Evolutionary conservation across 2,113 vertebrate species (phyloP).

Genomic region (Hemibagrus wyckioides): DNA sequence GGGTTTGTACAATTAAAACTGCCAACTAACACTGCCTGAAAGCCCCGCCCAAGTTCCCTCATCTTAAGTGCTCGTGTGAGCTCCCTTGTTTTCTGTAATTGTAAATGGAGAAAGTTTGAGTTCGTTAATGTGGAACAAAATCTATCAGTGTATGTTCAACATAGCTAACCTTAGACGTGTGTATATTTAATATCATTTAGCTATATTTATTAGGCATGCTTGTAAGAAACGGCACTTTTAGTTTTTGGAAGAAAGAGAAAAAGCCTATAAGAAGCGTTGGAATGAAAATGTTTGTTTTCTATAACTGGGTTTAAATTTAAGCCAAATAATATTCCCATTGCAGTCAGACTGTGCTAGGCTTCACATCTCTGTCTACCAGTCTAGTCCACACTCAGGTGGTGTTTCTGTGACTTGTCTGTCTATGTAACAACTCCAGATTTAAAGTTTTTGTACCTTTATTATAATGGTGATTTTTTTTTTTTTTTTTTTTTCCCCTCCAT

Average conservation of each 20-base stretch:
- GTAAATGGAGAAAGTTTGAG: neutral
- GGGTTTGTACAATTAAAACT: neutral
- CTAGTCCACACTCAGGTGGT: neutral
- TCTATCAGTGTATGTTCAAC: neutral
- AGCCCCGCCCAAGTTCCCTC: neutral
- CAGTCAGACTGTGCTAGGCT: neutral
- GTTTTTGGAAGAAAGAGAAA: neutral
- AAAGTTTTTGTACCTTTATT: neutral
- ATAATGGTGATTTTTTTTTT: neutral
- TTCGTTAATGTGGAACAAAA: neutral
- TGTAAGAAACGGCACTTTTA: neutral
- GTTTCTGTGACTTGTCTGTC: neutral
- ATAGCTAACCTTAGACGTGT: neutral
- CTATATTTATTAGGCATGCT: neutral
- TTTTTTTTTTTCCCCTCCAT: too few species aligned
- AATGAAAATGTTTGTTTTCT: neutral
- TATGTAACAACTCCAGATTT: neutral
- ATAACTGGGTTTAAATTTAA: neutral
- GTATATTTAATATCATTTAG: neutral
- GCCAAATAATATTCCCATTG: neutral
- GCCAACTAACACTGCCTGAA: neutral
- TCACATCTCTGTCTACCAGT: neutral
- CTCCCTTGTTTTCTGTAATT: neutral
- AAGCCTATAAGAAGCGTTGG: neutral
- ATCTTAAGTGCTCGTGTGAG: neutral